Conservation (phyloP, 2,113 vertebrate genomes). For the Lasiurus cinereus region DNA sequence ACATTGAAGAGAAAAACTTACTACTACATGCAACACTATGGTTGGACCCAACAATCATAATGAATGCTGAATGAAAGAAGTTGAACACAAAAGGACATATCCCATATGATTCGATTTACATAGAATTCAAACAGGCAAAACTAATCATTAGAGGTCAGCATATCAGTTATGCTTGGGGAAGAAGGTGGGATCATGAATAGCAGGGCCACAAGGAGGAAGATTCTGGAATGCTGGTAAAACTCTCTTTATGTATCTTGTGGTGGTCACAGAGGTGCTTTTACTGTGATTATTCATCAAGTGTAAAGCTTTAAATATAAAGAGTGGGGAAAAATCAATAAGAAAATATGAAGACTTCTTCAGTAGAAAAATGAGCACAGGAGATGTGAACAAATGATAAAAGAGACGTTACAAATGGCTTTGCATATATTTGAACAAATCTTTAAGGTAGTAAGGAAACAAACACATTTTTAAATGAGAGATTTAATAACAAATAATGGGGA, state of each 20-base stretch:
- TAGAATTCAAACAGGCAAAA: neutral
- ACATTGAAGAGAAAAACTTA: neutral
- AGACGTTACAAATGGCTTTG: neutral
- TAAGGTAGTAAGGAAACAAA: neutral
- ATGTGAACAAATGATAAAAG: neutral
- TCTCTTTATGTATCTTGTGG: neutral
- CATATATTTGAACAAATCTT: neutral
- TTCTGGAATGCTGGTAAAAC: neutral
- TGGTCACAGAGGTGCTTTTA: neutral
- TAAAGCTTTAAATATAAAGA: neutral
- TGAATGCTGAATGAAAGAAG: neutral
- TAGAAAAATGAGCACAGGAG: neutral
- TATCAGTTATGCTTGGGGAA: neutral
- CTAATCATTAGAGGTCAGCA: neutral
- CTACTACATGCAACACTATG: neutral
- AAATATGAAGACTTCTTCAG: neutral
- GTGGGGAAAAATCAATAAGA: neutral
- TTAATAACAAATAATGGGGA: slow-evolving; percentile 3
- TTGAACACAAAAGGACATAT: neutral
- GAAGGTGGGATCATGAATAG: neutral
- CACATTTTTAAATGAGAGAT: neutral
- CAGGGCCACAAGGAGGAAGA: neutral
- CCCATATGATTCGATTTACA: neutral
- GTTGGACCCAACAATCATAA: neutral
- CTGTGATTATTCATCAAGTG: neutral